A percentile compares a stretch with the other conserved stretches of the same genome.
These are phyloP conservation scores for Hirtodrosophila cameraria DNA, from an alignment of 2,888 invertebrate genomes.

Conservation along the genomic window DNA sequence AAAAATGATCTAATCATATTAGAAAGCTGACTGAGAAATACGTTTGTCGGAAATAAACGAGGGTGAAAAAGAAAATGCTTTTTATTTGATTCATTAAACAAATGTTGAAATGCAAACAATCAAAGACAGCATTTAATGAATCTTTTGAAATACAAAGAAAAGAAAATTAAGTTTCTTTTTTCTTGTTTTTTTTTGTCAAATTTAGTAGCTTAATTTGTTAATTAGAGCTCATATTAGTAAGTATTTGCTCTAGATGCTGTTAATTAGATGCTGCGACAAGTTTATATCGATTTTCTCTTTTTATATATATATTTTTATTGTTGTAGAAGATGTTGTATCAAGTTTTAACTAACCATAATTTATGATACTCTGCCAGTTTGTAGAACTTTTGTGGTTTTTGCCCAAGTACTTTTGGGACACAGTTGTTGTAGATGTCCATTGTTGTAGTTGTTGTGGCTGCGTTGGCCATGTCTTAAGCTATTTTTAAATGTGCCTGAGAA, in stretches of 20 bases:
- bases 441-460: slow-evolving; percentile 24
- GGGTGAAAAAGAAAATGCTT: slow-evolving; percentile 4
- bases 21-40: too few relatives aligned
- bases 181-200: too few relatives aligned
- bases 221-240: too few relatives aligned
- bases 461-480: slow-evolving; percentile 71
- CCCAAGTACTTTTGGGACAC: slow-evolving; percentile 40
- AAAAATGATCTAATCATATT: too few relatives aligned
- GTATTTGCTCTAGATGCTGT: slow-evolving; percentile 8
- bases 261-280: slow-evolving; percentile 37
- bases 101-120: slow-evolving; percentile 10
- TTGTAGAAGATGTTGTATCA: slow-evolving; percentile 39
- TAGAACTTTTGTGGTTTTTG: slow-evolving; percentile 46
- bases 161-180: too few relatives aligned
- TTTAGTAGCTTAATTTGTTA: too few relatives aligned
- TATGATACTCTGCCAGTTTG: slow-evolving; percentile 59
- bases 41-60: not conserved
- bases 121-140: not conserved
- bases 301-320: slow-evolving; percentile 12
- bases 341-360: slow-evolving; percentile 75
- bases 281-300: slow-evolving; percentile 40
- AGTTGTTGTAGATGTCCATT: slow-evolving; percentile 19
- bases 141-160: too few relatives aligned
- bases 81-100: not conserved
- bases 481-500: slow-evolving; percentile 71